phyloP scores from a whole-genome alignment of 2,888 invertebrate genomes.

The Philonicus albiceps region DNA sequence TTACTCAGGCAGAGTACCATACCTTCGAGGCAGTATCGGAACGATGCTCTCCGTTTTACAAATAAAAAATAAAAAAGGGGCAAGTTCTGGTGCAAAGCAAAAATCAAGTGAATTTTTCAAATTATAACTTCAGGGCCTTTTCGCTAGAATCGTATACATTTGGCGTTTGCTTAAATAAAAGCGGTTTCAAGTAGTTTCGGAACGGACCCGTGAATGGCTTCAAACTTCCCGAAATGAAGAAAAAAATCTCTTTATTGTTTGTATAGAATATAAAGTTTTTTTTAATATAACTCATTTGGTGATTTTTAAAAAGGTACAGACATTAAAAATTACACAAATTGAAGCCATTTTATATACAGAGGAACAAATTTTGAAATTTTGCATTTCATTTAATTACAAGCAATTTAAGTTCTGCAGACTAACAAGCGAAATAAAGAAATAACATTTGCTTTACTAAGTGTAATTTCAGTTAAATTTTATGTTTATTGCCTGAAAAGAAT shows the following conservation, averaged over 20 bases:
- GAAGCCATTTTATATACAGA: neutral
- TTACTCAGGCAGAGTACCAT: neutral
- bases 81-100: neutral
- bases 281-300: neutral
- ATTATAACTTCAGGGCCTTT: neutral
- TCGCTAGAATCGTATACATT: neutral
- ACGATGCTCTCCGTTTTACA: conserved; percentile 4
- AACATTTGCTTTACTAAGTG: too few species aligned
- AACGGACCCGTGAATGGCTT: neutral
- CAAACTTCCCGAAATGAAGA: neutral
- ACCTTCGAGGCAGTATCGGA: neutral
- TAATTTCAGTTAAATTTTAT: too few species aligned
- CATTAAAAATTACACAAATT: neutral
- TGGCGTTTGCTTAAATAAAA: neutral
- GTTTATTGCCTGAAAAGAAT: too few species aligned
- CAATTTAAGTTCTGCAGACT: too few species aligned
- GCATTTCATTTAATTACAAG: too few species aligned
- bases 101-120: neutral
- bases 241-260: neutral
- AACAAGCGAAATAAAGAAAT: too few species aligned
- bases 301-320: neutral
- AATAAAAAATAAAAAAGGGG: conserved; percentile 9
- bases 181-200: neutral
- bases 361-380: too few species aligned
- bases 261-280: neutral